phyloP scores from a whole-genome alignment of 2,888 invertebrate genomes.

The Helicoverpa assulta region DNA sequence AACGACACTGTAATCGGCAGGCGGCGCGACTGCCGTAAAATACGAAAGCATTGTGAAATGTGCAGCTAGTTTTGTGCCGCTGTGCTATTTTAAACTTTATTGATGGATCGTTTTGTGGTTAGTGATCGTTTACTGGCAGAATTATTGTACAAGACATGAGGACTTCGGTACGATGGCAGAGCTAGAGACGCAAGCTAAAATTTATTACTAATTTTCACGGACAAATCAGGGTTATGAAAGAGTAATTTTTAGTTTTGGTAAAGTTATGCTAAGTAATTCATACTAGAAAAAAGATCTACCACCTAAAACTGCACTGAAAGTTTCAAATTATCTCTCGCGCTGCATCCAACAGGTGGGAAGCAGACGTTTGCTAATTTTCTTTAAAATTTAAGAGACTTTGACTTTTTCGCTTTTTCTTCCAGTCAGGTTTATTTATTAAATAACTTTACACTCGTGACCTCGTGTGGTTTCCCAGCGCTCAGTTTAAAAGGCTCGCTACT shows the following conservation, averaged over 20 bases:
- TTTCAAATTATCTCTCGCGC: conserved; percentile 28
- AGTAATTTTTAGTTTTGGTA: background rate
- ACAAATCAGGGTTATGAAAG: too few relatives aligned
- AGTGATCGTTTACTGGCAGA: background rate
- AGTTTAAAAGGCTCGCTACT: conserved; percentile 40
- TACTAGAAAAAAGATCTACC: background rate
- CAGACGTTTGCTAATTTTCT: conserved; percentile 73
- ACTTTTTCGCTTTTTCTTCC: conserved; percentile 61
- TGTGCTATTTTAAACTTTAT: conserved; percentile 48
- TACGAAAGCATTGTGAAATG: conserved; percentile 62
- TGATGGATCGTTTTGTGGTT: background rate
- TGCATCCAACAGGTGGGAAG: conserved; percentile 75
- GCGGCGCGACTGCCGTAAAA: conserved; percentile 61
- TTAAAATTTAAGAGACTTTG: conserved; percentile 79
- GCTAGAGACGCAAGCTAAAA: background rate
- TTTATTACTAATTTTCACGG: too few relatives aligned
- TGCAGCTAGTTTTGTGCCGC: conserved; percentile 42
- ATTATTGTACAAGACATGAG: background rate
- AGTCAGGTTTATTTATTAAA: conserved; percentile 60
- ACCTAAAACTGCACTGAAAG: conserved; percentile 24
- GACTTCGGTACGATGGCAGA: background rate
- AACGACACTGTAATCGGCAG: conserved; percentile 69
- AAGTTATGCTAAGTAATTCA: background rate
- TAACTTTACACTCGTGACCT: conserved; percentile 40
- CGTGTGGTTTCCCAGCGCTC: conserved; percentile 14